phyloP scores from a whole-genome alignment of 37 sponge, comb jelly and placozoan species.

The Cliona cf. orientalis region DNA sequence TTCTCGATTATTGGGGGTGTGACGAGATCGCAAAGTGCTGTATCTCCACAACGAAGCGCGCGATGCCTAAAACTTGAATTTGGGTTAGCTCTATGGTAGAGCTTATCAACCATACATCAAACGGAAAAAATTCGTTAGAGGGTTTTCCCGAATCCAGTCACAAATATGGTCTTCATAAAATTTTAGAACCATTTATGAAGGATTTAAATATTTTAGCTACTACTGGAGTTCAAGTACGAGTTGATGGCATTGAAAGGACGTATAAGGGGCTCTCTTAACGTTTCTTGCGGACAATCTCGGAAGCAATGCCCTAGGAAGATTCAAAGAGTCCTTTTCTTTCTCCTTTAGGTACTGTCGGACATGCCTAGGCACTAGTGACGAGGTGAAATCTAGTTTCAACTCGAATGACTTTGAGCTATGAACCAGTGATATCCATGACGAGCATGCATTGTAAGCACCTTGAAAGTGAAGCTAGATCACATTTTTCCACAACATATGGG shows the following conservation, averaged over 20 bases:
- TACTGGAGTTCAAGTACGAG: constrained; percentile 5
- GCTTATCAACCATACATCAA: no score
- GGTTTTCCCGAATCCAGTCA: no score
- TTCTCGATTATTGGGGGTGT: no score
- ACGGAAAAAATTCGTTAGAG: no score
- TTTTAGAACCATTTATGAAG: constrained; percentile 39
- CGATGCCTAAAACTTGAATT: no score
- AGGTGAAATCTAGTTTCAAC: background rate
- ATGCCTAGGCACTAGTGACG: constrained; percentile 35
- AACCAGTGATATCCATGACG: constrained; percentile 8
- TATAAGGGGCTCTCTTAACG: constrained; percentile 33
- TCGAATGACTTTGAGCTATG: constrained; percentile 1
- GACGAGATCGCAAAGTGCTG: no score
- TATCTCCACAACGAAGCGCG: no score
- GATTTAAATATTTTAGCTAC: no score
- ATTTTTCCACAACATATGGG: constrained; percentile 47
- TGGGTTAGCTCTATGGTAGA: no score
- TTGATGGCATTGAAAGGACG: constrained; percentile 30
- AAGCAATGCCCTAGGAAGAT: constrained; percentile 58
- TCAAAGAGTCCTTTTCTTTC: constrained; percentile 53
- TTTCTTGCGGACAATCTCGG: constrained; percentile 64
- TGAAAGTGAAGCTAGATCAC: constrained; percentile 1
- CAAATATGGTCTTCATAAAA: constrained; percentile 37
- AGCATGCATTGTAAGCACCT: constrained; percentile 26
- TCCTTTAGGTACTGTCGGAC: constrained; percentile 45